Percentiles rank a stretch among this genome's conserved stretches.
Evolutionary conservation across 2,797 vertebrate species (phyloP).

Genomic region (Lithobates pipiens): DNA sequence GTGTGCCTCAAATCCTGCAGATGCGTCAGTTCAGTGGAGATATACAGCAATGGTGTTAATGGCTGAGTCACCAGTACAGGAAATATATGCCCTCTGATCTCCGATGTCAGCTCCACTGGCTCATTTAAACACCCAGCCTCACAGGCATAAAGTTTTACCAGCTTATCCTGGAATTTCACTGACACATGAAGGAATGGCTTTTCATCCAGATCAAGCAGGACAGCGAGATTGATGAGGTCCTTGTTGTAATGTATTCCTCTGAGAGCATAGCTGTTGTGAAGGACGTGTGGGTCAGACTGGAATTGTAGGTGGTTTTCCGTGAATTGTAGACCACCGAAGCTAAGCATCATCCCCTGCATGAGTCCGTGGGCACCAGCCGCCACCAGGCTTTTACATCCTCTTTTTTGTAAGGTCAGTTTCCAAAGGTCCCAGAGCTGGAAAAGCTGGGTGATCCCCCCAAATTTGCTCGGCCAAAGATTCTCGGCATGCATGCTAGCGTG

Average conservation of each 20-base stretch:
- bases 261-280: constrained; percentile 95
- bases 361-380: constrained; percentile 88
- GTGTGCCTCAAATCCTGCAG: constrained; percentile 95
- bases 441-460: constrained; percentile 82
- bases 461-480: constrained; percentile 90
- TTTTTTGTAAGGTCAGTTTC: constrained; percentile 93
- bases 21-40: constrained; percentile 92
- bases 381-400: constrained; percentile 92
- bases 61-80: constrained; percentile 96
- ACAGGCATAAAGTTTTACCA: constrained; percentile 89
- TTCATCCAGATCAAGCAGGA: constrained; percentile 85
- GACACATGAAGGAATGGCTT: constrained; percentile 94
- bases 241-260: constrained; percentile 93
- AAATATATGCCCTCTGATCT: constrained; percentile 88
- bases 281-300: constrained; percentile 91
- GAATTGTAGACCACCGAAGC: constrained; percentile 97
- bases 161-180: constrained; percentile 88
- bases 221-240: constrained; percentile 89
- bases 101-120: constrained; percentile 92
- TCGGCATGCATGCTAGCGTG: constrained; percentile 96
- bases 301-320: constrained; percentile 98
- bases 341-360: constrained; percentile 95
- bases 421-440: constrained; percentile 93
- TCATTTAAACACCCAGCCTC: constrained; percentile 95
- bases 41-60: constrained; percentile 93